A percentile compares a stretch with the other conserved stretches of the same genome.
Conservation (phyloP, 2,888 invertebrate species). For the Plutella xylostella region DNA sequence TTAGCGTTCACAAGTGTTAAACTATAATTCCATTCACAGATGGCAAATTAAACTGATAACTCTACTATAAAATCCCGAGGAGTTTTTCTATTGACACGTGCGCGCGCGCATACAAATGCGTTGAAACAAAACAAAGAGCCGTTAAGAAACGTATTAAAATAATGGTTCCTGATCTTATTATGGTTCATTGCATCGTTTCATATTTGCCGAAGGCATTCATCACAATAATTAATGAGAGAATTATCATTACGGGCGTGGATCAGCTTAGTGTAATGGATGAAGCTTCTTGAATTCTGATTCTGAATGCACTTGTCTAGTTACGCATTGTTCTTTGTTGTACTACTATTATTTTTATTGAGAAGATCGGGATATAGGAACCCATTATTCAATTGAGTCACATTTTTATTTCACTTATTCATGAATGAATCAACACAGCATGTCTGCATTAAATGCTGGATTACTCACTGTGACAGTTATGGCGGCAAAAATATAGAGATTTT, state of each 20-base stretch:
- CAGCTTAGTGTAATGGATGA: neutral
- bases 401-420: constrained; percentile 4
- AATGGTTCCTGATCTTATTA: constrained; percentile 34
- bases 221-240: constrained; percentile 7
- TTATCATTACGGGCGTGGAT: constrained; percentile 3
- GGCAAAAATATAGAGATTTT: neutral
- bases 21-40: no score
- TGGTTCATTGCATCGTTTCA: constrained; percentile 26
- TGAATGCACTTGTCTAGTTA: neutral
- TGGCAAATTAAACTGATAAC: no score
- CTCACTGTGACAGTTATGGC: neutral
- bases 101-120: constrained; percentile 27
- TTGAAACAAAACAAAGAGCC: constrained; percentile 36
- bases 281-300: neutral
- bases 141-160: constrained; percentile 34
- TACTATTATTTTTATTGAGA: no score
- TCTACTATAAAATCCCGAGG: neutral
- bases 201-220: constrained; percentile 19
- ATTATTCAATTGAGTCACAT: neutral
- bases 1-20: no score
- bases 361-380: no score
- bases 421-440: constrained; percentile 3
- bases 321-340: no score
- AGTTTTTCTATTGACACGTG: constrained; percentile 28
- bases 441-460: neutral